Conservation (phyloP, 2,113 vertebrate genomes). For the Artemisiospiza belli region DNA sequence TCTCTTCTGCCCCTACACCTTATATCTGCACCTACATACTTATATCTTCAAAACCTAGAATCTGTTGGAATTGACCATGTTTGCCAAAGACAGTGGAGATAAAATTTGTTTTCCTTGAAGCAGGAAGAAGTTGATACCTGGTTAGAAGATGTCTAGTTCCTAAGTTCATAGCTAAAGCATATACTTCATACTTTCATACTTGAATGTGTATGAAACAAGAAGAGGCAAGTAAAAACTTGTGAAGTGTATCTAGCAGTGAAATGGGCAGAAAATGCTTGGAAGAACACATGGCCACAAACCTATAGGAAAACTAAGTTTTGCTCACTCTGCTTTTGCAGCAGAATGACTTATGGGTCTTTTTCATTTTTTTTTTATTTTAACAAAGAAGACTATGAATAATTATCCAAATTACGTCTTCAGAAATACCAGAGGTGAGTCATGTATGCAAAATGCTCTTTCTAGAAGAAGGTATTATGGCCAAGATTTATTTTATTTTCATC, state of each 20-base stretch:
- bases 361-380: too few species aligned
- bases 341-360: background rate
- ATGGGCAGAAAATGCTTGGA: background rate
- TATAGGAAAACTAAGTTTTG: background rate
- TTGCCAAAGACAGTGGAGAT: background rate
- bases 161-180: background rate
- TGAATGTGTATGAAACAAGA: background rate
- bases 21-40: background rate
- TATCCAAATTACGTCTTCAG: background rate
- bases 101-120: background rate
- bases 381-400: background rate
- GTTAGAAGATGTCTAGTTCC: background rate
- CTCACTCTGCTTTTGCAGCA: background rate
- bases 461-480: background rate
- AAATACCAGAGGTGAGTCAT: background rate
- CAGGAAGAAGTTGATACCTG: background rate
- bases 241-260: background rate
- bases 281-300: background rate
- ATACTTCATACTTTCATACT: background rate
- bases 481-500: background rate
- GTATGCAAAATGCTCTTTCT: background rate
- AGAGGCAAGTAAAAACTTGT: background rate
- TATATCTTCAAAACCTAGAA: background rate
- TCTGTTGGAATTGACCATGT: background rate
- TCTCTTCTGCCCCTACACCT: background rate